Evolutionary conservation across 1,140 invertebrate genomes (phyloP).

Genomic region (Drosophila tristis): DNA sequence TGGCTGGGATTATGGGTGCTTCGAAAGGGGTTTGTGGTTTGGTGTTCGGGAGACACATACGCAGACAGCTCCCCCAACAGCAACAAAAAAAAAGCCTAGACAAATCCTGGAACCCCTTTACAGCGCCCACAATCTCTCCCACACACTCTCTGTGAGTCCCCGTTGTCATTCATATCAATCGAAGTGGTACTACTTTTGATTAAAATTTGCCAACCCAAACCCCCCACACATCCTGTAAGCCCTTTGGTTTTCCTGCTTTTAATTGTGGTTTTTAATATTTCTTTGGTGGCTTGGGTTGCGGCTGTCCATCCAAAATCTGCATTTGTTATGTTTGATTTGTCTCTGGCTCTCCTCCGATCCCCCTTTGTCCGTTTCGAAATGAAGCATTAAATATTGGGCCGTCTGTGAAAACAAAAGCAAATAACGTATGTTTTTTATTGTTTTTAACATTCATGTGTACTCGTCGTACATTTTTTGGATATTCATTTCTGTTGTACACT

Average conservation of each 20-base stretch:
- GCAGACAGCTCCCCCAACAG: slow-evolving; percentile 23
- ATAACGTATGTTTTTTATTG: slow-evolving; percentile 76
- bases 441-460: slow-evolving; percentile 73
- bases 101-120: slow-evolving; percentile 48
- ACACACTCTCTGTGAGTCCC: background rate
- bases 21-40: background rate
- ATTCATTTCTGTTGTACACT: slow-evolving; percentile 2
- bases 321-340: slow-evolving; percentile 66
- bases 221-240: slow-evolving; percentile 3
- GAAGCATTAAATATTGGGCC: slow-evolving; percentile 79
- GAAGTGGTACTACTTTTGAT: slow-evolving; percentile 81
- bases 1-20: slow-evolving; percentile 21
- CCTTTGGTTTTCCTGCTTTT: slow-evolving; percentile 51
- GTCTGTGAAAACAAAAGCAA: slow-evolving; percentile 62
- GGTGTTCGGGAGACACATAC: slow-evolving; percentile 7
- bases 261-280: slow-evolving; percentile 81
- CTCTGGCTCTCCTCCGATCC: background rate
- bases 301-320: slow-evolving; percentile 31
- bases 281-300: background rate
- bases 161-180: slow-evolving; percentile 74
- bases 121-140: too few relatives aligned
- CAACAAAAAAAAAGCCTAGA: slow-evolving; percentile 23
- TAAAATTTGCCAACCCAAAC: slow-evolving; percentile 65
- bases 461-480: background rate
- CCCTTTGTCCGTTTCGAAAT: slow-evolving; percentile 57